Conservation (phyloP, 2,113 vertebrate species). For the Paratilapia polleni region DNA sequence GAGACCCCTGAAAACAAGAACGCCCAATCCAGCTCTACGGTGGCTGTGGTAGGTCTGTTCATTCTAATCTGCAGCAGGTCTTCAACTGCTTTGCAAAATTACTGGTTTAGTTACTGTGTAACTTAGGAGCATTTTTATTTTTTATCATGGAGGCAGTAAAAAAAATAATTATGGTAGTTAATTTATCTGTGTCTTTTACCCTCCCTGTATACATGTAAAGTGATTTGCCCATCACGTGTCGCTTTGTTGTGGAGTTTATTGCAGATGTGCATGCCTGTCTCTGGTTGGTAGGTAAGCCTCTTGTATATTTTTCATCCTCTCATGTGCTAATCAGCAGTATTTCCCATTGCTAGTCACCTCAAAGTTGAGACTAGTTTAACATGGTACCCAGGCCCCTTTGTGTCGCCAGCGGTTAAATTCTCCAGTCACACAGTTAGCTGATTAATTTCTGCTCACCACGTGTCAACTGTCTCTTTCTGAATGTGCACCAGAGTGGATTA, state of each 20-base stretch:
- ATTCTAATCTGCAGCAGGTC: background rate
- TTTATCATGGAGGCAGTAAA: background rate
- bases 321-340: background rate
- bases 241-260: background rate
- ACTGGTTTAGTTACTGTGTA: background rate
- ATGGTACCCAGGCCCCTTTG: background rate
- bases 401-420: background rate
- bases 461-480: too few relatives aligned
- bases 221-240: too few relatives aligned
- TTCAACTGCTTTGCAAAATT: background rate
- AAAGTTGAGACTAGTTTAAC: background rate
- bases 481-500: background rate
- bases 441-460: background rate
- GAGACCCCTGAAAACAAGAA: conserved; percentile 4
- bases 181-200: background rate
- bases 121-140: background rate
- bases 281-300: background rate
- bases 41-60: background rate
- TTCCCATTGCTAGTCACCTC: background rate
- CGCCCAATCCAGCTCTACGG: background rate
- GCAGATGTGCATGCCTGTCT: background rate
- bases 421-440: background rate
- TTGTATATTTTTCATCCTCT: conserved; percentile 1
- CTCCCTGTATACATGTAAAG: too few relatives aligned
- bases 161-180: background rate